Conservation (phyloP, 2,113 vertebrate species). For the Arothron firmamentum region DNA sequence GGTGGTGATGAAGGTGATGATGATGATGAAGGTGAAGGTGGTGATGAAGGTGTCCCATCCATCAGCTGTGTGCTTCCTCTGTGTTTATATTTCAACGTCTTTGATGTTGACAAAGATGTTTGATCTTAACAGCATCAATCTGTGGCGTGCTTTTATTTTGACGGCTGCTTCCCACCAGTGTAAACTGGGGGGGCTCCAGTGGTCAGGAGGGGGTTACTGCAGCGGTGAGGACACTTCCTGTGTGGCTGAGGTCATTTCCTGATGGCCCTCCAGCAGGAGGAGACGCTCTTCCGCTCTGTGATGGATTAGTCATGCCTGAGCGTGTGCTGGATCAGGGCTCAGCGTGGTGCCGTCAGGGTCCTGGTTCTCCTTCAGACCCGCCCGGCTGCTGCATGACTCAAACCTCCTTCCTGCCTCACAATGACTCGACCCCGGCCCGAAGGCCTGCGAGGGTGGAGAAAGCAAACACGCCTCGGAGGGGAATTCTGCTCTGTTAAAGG, state of each 20-base stretch:
- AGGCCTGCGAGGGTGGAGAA: conserved; percentile 34
- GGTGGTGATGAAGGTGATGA: too few relatives aligned
- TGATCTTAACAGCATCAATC: too few relatives aligned
- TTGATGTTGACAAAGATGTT: too few relatives aligned
- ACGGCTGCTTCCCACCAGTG: conserved; percentile 38
- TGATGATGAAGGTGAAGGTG: too few relatives aligned
- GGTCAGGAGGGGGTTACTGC: conserved; percentile 11
- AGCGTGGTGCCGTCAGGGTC: not conserved
- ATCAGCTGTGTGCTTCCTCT: too few relatives aligned
- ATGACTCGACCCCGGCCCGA: conserved; percentile 1
- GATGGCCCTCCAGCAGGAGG: conserved; percentile 5
- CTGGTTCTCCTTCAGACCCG: not conserved
- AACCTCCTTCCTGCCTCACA: conserved; percentile 25
- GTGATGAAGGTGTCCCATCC: too few relatives aligned
- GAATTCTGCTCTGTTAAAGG: conserved; percentile 25
- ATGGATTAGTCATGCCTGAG: too few relatives aligned
- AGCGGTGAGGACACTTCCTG: conserved; percentile 61
- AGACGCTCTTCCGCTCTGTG: too few relatives aligned
- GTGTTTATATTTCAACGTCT: too few relatives aligned
- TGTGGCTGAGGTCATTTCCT: conserved; percentile 73
- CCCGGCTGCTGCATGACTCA: conserved; percentile 14
- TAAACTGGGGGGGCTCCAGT: conserved; percentile 57
- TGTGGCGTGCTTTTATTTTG: too few relatives aligned
- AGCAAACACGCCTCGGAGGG: conserved; percentile 41
- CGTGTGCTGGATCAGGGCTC: too few relatives aligned